A percentile compares a stretch with the other conserved stretches of the same genome.
phyloP scores from a whole-genome alignment of 2,113 vertebrate species.

The Rutilus rutilus region DNA sequence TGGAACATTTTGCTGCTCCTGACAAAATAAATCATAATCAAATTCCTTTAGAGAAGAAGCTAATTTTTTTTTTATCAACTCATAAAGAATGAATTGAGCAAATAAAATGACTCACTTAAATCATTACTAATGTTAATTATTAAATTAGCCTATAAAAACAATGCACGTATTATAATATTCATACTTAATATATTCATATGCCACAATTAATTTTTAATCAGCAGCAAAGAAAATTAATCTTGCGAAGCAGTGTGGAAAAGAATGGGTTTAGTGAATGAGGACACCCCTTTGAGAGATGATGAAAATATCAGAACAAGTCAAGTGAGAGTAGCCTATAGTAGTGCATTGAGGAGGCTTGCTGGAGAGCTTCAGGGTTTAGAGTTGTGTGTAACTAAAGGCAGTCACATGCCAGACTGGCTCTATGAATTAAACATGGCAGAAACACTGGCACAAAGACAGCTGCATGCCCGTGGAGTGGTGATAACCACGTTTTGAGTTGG shows the following conservation, averaged over 20 bases:
- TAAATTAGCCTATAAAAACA: background rate
- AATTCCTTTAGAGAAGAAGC: background rate
- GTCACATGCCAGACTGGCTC: conserved; percentile 13
- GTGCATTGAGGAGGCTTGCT: background rate
- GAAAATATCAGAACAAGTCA: conserved; percentile 44
- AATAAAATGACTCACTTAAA: background rate
- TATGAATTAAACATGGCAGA: conserved; percentile 55
- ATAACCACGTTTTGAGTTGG: conserved; percentile 21
- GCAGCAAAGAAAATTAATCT: background rate
- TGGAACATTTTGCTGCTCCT: background rate
- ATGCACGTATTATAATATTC: background rate
- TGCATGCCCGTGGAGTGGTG: conserved; percentile 29
- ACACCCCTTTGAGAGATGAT: conserved; percentile 31
- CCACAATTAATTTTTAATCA: conserved; percentile 8
- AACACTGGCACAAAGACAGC: conserved; percentile 35
- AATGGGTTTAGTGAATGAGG: conserved; percentile 17
- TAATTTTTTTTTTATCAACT: background rate
- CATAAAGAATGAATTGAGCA: background rate
- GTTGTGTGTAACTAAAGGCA: conserved; percentile 27
- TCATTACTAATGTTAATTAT: background rate
- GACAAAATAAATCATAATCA: background rate
- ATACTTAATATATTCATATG: conserved; percentile 11
- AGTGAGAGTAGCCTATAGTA: background rate
- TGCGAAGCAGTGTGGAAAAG: background rate
- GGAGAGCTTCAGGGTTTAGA: conserved; percentile 24